These are phyloP conservation scores for Mycalesis mineus DNA, from an alignment of 2,888 invertebrate genomes.

Conservation along the genomic window DNA sequence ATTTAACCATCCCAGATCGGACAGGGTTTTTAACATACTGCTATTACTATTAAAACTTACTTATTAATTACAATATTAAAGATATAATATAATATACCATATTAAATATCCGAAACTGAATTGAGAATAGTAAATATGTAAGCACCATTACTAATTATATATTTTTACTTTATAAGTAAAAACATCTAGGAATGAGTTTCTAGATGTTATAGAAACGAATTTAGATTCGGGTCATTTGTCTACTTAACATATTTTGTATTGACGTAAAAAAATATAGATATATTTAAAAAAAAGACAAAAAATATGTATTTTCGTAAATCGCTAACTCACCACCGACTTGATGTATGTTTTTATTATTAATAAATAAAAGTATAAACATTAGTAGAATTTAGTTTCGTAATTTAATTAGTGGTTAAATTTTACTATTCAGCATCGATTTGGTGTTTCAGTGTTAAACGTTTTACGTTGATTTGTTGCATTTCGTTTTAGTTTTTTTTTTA, in stretches of 20 bases:
- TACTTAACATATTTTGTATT: conserved; percentile 14
- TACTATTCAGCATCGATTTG: conserved; percentile 1
- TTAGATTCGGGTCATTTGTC: conserved; percentile 38
- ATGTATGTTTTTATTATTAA: background rate
- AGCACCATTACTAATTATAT: background rate
- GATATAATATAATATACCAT: too few relatives aligned
- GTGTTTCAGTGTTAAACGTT: too few relatives aligned
- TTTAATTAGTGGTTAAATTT: conserved; percentile 10
- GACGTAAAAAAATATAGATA: conserved; percentile 3
- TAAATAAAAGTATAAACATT: conserved; percentile 2
- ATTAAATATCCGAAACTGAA: conserved; percentile 6
- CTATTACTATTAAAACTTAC: too few relatives aligned
- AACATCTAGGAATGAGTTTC: conserved; percentile 18
- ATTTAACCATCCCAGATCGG: too few relatives aligned
- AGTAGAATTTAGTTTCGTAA: conserved; percentile 1
- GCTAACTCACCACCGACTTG: conserved; percentile 31
- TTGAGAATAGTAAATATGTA: background rate
- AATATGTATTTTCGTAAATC: conserved; percentile 25
- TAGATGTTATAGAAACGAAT: conserved; percentile 19
- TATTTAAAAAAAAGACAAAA: conserved; percentile 20
- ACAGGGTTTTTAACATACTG: too few relatives aligned
- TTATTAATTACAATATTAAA: too few relatives aligned
- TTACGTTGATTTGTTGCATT: background rate
- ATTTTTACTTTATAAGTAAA: background rate
- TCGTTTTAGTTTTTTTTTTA: background rate